These are phyloP conservation scores for Halictus ligatus DNA, from an alignment of 2,888 invertebrate genomes.

Conservation along the genomic window DNA sequence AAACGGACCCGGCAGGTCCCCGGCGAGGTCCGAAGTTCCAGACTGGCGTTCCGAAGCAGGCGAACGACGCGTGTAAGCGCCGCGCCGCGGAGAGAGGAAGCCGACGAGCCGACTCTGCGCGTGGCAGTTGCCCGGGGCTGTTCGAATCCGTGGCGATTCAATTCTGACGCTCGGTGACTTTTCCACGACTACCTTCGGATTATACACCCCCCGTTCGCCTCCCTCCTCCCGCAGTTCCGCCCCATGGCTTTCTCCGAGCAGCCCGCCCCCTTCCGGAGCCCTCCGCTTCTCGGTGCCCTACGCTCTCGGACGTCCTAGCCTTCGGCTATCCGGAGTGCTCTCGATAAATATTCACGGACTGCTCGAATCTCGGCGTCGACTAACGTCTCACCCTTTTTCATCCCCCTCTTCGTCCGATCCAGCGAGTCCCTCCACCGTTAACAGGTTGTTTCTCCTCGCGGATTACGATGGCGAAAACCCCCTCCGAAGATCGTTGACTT, in stretches of 20 bases:
- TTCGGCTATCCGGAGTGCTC: constrained; percentile 54
- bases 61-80: constrained; percentile 45
- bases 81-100: constrained; percentile 47
- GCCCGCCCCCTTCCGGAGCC: background rate
- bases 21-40: background rate
- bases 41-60: background rate
- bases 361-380: constrained; percentile 40
- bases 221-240: background rate
- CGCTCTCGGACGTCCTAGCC: constrained; percentile 44
- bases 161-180: constrained; percentile 67
- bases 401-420: constrained; percentile 38
- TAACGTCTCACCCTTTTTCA: background rate
- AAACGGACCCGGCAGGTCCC: constrained; percentile 9
- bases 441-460: background rate
- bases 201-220: constrained; percentile 28
- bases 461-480: background rate
- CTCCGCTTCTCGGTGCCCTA: background rate
- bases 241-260: constrained; percentile 20
- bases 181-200: constrained; percentile 55
- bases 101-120: constrained; percentile 73
- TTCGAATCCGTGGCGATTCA: constrained; percentile 75
- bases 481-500: background rate
- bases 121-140: constrained; percentile 75
- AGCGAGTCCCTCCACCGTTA: background rate
- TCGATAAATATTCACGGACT: constrained; percentile 73